Evolutionary conservation across 2,113 vertebrate genomes (phyloP).

Genomic region (Chelonoidis abingdonii): DNA sequence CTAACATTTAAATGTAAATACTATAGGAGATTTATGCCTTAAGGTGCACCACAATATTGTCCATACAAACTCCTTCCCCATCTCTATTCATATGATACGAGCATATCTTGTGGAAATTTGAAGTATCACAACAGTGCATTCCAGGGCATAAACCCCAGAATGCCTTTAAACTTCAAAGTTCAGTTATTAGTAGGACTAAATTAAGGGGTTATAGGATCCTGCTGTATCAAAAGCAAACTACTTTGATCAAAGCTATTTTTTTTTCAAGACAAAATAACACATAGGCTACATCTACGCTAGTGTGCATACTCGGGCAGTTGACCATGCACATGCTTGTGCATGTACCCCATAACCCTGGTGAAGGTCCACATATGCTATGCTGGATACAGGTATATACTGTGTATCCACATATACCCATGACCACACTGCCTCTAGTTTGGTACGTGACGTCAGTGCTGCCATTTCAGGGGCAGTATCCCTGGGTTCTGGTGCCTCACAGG

Average conservation of each 20-base stretch:
- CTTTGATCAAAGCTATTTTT: conserved; percentile 12
- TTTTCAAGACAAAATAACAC: background rate
- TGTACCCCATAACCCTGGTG: background rate
- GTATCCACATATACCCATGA: background rate
- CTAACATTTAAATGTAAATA: background rate
- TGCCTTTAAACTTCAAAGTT: conserved; percentile 29
- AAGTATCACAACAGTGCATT: conserved; percentile 46
- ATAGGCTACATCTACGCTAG: background rate
- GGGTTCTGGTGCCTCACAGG: background rate
- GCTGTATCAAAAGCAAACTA: conserved; percentile 35
- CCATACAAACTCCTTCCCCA: background rate
- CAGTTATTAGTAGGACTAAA: conserved; percentile 37
- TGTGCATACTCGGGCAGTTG: background rate
- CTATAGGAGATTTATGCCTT: background rate
- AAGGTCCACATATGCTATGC: background rate
- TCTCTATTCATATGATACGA: conserved; percentile 15
- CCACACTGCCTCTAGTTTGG: background rate
- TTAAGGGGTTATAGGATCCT: background rate
- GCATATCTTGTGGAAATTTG: conserved; percentile 43
- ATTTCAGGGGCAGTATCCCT: background rate
- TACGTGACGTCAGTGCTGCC: background rate
- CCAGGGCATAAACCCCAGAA: conserved; percentile 40
- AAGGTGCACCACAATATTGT: background rate
- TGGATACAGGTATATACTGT: background rate
- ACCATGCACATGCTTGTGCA: background rate